Base-by-base conservation (phyloP, 2,797 vertebrate genomes). In the Acipenser oxyrinchus region DNA sequence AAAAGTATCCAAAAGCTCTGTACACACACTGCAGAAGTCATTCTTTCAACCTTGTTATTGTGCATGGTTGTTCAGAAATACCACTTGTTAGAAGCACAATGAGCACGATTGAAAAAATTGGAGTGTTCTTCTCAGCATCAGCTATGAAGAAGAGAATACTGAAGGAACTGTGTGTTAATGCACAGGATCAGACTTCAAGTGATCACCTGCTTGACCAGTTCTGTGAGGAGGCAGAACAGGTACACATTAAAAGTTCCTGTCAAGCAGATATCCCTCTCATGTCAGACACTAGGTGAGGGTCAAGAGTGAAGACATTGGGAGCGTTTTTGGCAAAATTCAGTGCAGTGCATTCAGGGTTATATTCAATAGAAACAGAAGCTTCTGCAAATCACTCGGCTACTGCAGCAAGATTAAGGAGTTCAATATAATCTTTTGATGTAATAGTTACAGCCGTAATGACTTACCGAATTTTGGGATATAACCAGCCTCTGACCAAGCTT, bases 221-320 rank as follows among this genome's bases (percentile, higher is more conserved):
- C 23, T 37, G 23, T 37, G 23, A 37, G 23, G 23, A 18, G 15
- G 15, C 15, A 18, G 15, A 18, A 37, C 23, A 37, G 23, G 23
- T 37, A 37, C 23, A 37, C 23, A 37, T 23, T 23, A 23, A 23
- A 37, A 37, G 23, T 37, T 37, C 23, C 23, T 37, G 23, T 4
- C 23, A 37, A 60, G 53, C 53, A 51, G 49, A 51, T 49, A 69
- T 64, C 62, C 48, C 62, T 64, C 52, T 51, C 62, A 60, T 51
- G 48, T 64, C 48, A 1, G 12, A 69, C 62, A 69, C 68, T 49
- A 6, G 15, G 10, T 69, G 48, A 37, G 49, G 61, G 52, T 69
- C 62, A 48, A 60, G 53, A 64, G 68, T 48, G 48, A 69, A 69
- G 68, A 65, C 18, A 49, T 62, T 60, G 6, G 49, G 62, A 51